Base-by-base conservation (phyloP, 2,113 vertebrate genomes). In the Erythrocercus mccallii region DNA sequence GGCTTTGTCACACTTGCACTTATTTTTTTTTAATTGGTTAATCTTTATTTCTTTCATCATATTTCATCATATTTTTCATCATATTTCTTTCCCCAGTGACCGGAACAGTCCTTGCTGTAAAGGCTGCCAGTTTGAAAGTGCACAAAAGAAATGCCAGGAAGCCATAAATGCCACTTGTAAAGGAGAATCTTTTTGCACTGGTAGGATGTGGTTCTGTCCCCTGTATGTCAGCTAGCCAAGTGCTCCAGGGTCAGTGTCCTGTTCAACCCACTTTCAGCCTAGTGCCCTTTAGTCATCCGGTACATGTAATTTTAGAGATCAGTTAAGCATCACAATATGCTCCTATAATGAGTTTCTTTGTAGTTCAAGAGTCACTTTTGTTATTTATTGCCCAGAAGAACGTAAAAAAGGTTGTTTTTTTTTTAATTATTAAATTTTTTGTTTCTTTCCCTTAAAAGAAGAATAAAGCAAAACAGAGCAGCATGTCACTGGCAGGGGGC, bases 41-140 rank as follows among this genome's bases (percentile, higher is more conserved):
- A 30, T 72, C 57, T 9, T 66, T 56, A 31, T 71, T 82, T 56
- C 37, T 53, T 94, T 51, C 35, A 24, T 60, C n/a, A n/a, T n/a
- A n/a, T n/a, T n/a, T n/a, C n/a, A n/a, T n/a, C n/a, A n/a, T n/a
- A n/a, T n/a, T n/a, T n/a, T n/a, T n/a, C n/a, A n/a, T n/a, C n/a
- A n/a, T n/a, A n/a, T n/a, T n/a, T 90, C 35, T 83, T 96, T 92
- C 57, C 38, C n/a, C 96, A 99, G 99, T 85, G 99, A 99, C 86
- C 97, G 99, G 92, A 99, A 99, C 98, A 99, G 99, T 82, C 99
- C 99, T 6, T 99, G 99, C 97, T 99, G 99, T 91, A 98, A 95
- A 88, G 95, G 97, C 19, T 99, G 99, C 97, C 98, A 65, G 88
- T 99, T 98, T 86, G 98, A 99, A 96, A 97, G 93, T 6, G 98